Evolutionary conservation across 2,113 vertebrate species (phyloP).

Genomic region (Isurus oxyrinchus): DNA sequence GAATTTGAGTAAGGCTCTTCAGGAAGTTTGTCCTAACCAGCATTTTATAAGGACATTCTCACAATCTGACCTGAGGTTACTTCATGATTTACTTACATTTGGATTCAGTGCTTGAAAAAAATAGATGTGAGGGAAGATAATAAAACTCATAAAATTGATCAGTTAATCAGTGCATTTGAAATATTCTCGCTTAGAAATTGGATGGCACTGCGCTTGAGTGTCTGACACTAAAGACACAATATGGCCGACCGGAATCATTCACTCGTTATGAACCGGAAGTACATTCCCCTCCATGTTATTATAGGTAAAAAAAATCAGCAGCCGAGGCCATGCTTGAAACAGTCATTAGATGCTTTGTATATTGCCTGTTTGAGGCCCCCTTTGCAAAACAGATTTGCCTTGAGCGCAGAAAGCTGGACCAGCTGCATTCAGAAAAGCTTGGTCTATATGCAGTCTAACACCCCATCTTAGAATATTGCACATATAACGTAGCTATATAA

Average conservation of each 20-base stretch:
- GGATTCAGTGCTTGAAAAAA: neutral
- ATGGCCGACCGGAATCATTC: neutral
- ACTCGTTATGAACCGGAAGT: neutral
- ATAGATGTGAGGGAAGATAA: neutral
- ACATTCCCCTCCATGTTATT: neutral
- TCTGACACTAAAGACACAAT: neutral
- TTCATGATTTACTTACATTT: neutral
- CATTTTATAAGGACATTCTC: neutral
- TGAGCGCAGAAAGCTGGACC: neutral
- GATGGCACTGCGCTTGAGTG: neutral
- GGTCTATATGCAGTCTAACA: neutral
- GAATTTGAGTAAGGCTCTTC: neutral
- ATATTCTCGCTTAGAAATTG: neutral
- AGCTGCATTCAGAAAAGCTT: neutral
- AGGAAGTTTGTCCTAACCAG: neutral
- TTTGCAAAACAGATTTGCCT: neutral
- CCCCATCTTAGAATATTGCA: neutral
- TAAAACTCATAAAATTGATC: neutral
- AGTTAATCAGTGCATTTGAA: neutral
- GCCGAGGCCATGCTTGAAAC: too few species aligned
- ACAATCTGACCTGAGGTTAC: neutral
- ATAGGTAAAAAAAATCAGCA: too few species aligned
- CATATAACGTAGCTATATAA: neutral
- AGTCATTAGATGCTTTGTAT: too few species aligned
- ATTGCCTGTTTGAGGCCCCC: neutral